Base-by-base conservation (phyloP, 2,113 vertebrate species). In the Euleptes europaea region DNA sequence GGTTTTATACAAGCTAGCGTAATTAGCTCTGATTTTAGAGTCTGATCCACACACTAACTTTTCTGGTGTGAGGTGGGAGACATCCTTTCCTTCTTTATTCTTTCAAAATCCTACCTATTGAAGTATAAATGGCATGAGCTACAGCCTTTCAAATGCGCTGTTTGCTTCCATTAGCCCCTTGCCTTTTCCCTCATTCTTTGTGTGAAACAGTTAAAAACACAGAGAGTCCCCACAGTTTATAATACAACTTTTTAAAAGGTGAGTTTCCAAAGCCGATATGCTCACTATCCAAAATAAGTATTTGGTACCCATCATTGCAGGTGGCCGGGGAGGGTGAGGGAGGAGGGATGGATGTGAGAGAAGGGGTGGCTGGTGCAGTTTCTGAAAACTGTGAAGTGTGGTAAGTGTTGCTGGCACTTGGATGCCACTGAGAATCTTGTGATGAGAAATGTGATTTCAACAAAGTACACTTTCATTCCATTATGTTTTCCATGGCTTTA, bases 1-100 rank as follows among this genome's bases (percentile, higher is more conserved):
- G 86, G 89, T 89, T 93, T 88, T 87, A 88, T 47, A 78, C 73
- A 86, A 90, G 90, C 75, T 65, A 70, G 67, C 17, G 82, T 71
- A 87, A 85, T 60, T 78, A 74, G 88, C 90, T 84, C 54, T 86
- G 87, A 95, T 94, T 94, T 93, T 72, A 84, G 86, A 95, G 90
- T 94, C 93, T 71, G 90, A 88, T 85, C 86, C 84, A 42, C 89
- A 80, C 63, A 60, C 86, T 87, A 67, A 80, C 86, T 89, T 93
- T 90, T 23, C 49, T 79, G 67, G 15, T 9, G 44, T 66, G 44
- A 86, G 57, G 72, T 76, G 12, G 28, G 11, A 44, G 84, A 65
- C 6, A 87, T 87, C 60, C 17, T 86, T 88, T 86, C 19, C 69
- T 26, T 9, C 51, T 57, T 11, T 8, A 6, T 78, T 40, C 67